A percentile compares a stretch with the other conserved stretches of the same genome.
These are phyloP conservation scores for Mustela nigripes DNA, from an alignment of 2,113 vertebrate genomes.

Conservation along the genomic window DNA sequence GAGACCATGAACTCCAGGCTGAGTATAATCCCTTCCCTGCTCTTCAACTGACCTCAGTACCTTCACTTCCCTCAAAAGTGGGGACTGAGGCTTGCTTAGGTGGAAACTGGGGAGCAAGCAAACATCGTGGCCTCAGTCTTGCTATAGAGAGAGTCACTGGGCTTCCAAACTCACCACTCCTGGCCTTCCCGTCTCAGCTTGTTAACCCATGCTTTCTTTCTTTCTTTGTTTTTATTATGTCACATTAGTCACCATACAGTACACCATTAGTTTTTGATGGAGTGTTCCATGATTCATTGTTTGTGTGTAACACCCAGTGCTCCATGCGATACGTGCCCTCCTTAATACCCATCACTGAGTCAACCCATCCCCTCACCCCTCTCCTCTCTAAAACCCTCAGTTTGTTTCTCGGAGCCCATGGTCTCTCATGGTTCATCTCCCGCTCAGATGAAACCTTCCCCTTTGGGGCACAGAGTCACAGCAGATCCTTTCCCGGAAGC, in stretches of 20 bases:
- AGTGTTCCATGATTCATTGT: too few species aligned
- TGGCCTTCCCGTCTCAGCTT: background rate
- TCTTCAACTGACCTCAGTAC: background rate
- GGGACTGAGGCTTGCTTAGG: background rate
- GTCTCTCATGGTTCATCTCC: too few species aligned
- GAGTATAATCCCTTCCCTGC: background rate
- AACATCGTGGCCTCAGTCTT: background rate
- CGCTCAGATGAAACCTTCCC: background rate
- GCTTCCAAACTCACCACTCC: background rate
- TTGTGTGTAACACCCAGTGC: too few species aligned
- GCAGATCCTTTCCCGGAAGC: background rate
- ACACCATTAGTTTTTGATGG: too few species aligned
- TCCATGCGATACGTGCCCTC: too few species aligned
- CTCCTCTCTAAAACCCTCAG: too few species aligned
- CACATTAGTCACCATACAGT: too few species aligned
- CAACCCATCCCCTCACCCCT: too few species aligned
- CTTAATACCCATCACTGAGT: too few species aligned
- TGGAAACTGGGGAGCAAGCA: background rate
- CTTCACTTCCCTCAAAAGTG: background rate
- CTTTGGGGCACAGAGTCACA: background rate
- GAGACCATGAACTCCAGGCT: background rate
- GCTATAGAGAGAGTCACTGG: rapidly evolving
- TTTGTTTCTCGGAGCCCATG: too few species aligned
- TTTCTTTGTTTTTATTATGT: too few species aligned
- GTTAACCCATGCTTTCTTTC: background rate